Percentiles rank a stretch among this genome's conserved stretches.
phyloP scores from a whole-genome alignment of 2,888 invertebrate species.

The Caenorhabditis sp. region DNA sequence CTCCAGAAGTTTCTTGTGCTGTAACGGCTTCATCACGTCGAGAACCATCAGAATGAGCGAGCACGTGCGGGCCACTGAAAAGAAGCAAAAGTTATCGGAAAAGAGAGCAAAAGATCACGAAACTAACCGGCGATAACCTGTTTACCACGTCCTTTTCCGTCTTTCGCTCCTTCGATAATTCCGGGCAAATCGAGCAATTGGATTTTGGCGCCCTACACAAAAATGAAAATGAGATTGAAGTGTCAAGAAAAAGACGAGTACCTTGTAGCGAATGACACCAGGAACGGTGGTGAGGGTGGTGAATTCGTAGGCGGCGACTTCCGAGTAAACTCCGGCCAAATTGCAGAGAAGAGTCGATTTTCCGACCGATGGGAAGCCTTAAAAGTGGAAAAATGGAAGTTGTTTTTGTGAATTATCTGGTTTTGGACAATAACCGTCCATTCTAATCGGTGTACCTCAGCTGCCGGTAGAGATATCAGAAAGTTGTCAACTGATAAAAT shows the following conservation, averaged over 20 bases:
- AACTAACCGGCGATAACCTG: slow-evolving; percentile 85
- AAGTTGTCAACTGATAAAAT: too few relatives aligned
- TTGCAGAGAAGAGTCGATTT: slow-evolving; percentile 97
- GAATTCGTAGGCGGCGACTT: slow-evolving; percentile 99
- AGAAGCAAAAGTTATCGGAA: neutral
- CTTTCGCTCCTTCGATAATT: slow-evolving; percentile 99
- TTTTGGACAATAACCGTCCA: too few relatives aligned
- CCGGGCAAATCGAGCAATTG: slow-evolving; percentile 97
- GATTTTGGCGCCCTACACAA: slow-evolving; percentile 93
- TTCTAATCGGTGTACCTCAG: too few relatives aligned
- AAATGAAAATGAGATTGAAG: too few relatives aligned
- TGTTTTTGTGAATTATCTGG: neutral
- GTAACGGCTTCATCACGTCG: slow-evolving; percentile 96
- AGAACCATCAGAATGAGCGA: slow-evolving; percentile 95
- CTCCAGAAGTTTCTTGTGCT: slow-evolving; percentile 95
- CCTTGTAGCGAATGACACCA: slow-evolving; percentile 85
- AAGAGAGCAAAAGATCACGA: too few relatives aligned
- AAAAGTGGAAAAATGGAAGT: slow-evolving; percentile 51
- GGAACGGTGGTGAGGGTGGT: slow-evolving; percentile 99
- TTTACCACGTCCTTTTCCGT: slow-evolving; percentile 86
- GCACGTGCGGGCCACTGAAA: slow-evolving; percentile 92
- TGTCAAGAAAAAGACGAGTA: too few relatives aligned
- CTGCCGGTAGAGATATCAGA: too few relatives aligned
- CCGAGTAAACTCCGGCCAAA: slow-evolving; percentile 98
- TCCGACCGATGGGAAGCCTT: slow-evolving; percentile 97